A percentile compares a stretch with the other conserved stretches of the same genome.
Conservation (phyloP, 2,888 invertebrate species). For the Hermodice carunculata region DNA sequence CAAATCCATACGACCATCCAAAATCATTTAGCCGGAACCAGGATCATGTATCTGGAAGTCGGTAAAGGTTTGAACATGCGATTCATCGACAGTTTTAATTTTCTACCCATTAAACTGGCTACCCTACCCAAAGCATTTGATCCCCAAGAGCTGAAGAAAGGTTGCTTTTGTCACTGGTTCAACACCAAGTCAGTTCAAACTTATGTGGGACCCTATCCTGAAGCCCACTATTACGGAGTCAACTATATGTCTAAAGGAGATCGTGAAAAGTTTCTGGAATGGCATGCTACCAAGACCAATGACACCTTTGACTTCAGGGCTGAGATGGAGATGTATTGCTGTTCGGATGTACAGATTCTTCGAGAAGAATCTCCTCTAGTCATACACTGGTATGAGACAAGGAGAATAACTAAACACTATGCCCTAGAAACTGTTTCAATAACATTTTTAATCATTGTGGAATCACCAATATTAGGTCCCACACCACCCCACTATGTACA, state of each 20-base stretch:
- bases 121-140: conserved; percentile 2
- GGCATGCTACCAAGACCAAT: neutral
- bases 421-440: no score
- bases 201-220: neutral
- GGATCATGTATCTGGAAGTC: neutral
- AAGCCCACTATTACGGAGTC: neutral
- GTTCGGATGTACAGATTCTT: conserved; percentile 34
- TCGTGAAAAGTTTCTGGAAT: neutral
- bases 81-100: conserved; percentile 6
- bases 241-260: neutral
- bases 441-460: no score
- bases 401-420: no score
- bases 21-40: neutral
- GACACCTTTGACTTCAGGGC: conserved; percentile 8
- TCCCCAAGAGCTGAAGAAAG: neutral
- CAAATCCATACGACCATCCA: neutral
- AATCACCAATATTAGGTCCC: no score
- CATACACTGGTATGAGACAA: no score
- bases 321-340: conserved; percentile 39
- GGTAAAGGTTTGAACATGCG: neutral
- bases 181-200: neutral
- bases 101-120: neutral
- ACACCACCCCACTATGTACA: no score
- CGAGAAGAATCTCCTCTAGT: no score
- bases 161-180: conserved; percentile 2